Evolutionary conservation across 2,888 invertebrate species (phyloP), one percentile per base, ranked within the genome.

Genomic region (Papilio elwesi): DNA sequence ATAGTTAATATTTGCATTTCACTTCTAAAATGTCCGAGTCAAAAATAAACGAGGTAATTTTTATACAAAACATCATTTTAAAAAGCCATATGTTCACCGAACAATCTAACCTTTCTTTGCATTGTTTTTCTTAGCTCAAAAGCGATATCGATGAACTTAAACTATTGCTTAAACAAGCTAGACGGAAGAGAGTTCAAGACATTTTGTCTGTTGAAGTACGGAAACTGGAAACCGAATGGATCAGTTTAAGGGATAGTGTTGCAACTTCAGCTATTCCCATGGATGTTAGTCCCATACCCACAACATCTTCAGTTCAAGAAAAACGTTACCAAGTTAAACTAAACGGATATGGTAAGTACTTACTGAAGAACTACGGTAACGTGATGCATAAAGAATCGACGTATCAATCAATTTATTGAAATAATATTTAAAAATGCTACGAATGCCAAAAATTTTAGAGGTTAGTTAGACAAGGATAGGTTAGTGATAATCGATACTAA

Each of bases 81-180:
- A 13, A n/a, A 12, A 67, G 7, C 7, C 55, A 51, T 13, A n/a
- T 48, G 6, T 43, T 15, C 6, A 59, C 43, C n/a, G 8, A 11
- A 13, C 5, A 59, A 43, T 10, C 15, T 59, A 49, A 49, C 49
- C 11, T 10, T 43, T 12, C 38, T 10, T 53, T 64, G 13, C 13
- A 26, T 12, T 70, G 6, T 67, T 16, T 64, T 64, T 78, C 80
- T 49, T 79, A 98, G 97, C 83, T 97, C 9, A 95, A 94, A 81
- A 89, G 93, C 76, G 98, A 98, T 87, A 94, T 97, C 11, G 95
- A 95, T 26, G 98, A 98, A 85, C 86, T 98, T 13, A 95, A 95
- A 74, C 87, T 87, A 38, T 86, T 98, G 1, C 80, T 96, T 62
- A 91, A 94, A 55, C 92, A 94, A 79, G 96, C 97, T 0, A 95